Evolutionary conservation across 1,140 invertebrate genomes (phyloP).

Genomic region (Trissolcus basalis): DNA sequence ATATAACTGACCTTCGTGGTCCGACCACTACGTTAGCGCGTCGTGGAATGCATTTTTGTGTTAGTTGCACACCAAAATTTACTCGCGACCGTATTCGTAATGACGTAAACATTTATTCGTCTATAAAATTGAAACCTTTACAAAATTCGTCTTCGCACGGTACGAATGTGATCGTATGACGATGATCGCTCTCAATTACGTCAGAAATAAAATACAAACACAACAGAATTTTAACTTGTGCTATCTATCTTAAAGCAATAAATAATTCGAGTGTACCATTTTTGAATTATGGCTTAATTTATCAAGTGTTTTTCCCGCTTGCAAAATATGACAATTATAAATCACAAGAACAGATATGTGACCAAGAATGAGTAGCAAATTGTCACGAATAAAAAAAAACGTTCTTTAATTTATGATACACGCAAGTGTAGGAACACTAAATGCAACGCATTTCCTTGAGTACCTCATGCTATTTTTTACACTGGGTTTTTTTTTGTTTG

Average conservation of each 20-base stretch:
- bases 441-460: constrained; percentile 35
- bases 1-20: constrained; percentile 10
- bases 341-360: constrained; percentile 46
- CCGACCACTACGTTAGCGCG: constrained; percentile 27
- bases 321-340: constrained; percentile 57
- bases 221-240: constrained; percentile 2
- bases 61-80: constrained; percentile 54
- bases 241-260: constrained; percentile 30
- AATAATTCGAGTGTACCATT: constrained; percentile 54
- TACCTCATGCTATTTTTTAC: neutral
- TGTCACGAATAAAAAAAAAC: constrained; percentile 34
- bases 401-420: constrained; percentile 39
- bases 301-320: constrained; percentile 55
- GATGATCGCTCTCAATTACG: constrained; percentile 38
- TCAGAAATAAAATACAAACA: neutral
- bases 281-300: constrained; percentile 56
- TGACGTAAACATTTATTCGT: constrained; percentile 50
- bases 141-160: constrained; percentile 37
- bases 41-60: constrained; percentile 32
- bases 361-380: constrained; percentile 55
- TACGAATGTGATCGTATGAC: constrained; percentile 49
- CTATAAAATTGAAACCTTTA: constrained; percentile 58
- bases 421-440: constrained; percentile 41
- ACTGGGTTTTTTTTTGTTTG: neutral
- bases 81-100: constrained; percentile 49